phyloP scores from a whole-genome alignment of 2,888 invertebrate genomes.

The Agrotis puta region DNA sequence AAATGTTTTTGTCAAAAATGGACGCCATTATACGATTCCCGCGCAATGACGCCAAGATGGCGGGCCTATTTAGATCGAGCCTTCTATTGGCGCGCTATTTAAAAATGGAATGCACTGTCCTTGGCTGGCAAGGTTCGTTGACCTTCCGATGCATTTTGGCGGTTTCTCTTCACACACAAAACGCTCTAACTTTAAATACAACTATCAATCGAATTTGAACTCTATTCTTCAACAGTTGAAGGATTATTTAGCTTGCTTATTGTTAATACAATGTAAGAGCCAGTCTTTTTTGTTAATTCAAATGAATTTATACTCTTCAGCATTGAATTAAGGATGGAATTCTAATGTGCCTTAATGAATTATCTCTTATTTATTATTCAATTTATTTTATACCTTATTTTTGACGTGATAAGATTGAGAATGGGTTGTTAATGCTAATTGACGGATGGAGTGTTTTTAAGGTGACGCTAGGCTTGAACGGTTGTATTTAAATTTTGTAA shows the following conservation, averaged over 20 bases:
- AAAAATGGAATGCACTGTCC: conserved; percentile 91
- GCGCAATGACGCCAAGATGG: conserved; percentile 89
- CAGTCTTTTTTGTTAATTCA: conserved; percentile 70
- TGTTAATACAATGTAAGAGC: conserved; percentile 67
- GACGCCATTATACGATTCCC: conserved; percentile 74
- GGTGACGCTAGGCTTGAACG: conserved; percentile 72
- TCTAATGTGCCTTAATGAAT: conserved; percentile 68
- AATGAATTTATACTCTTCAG: conserved; percentile 75
- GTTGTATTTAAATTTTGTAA: conserved; percentile 72
- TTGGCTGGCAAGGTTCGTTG: conserved; percentile 88
- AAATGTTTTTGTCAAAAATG: conserved; percentile 80
- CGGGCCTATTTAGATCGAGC: conserved; percentile 89
- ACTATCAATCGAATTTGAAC: conserved; percentile 71
- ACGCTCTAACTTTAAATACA: conserved; percentile 72
- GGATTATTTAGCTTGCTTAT: conserved; percentile 69
- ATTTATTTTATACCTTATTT: conserved; percentile 62
- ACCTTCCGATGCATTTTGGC: conserved; percentile 91
- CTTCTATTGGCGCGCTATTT: conserved; percentile 90
- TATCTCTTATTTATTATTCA: conserved; percentile 61
- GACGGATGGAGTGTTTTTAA: conserved; percentile 71
- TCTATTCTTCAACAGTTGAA: conserved; percentile 69
- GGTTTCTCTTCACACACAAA: conserved; percentile 80
- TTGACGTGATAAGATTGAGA: conserved; percentile 60
- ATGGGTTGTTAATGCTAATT: conserved; percentile 61
- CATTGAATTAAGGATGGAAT: conserved; percentile 74